A percentile compares a stretch with the other conserved stretches of the same genome.
These are phyloP conservation scores for Agriopis leucophaearia DNA, from an alignment of 2,888 invertebrate genomes.

Conservation along the genomic window DNA sequence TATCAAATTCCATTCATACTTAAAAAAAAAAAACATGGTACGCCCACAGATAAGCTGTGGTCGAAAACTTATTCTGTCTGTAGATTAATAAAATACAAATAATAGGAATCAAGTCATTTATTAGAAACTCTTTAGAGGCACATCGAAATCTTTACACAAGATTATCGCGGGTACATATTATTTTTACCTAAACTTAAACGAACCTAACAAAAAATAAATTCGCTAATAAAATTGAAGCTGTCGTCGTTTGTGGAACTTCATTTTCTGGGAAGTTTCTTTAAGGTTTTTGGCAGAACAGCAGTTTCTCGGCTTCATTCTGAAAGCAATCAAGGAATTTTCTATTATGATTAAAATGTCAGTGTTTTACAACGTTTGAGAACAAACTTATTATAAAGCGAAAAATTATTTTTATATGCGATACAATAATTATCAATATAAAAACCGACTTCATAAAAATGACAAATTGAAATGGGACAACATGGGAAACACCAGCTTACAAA, in stretches of 20 bases:
- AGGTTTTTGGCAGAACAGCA: slow-evolving; percentile 77
- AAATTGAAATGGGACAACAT: too few species aligned
- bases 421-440: too few species aligned
- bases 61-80: too few species aligned
- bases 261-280: slow-evolving; percentile 50
- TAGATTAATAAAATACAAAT: too few species aligned
- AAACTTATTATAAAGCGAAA: neutral
- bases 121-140: slow-evolving; percentile 1
- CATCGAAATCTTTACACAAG: neutral
- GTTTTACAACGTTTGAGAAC: neutral
- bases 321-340: slow-evolving; percentile 46
- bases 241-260: slow-evolving; percentile 27
- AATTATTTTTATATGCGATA: neutral
- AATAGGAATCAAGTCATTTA: slow-evolving; percentile 6
- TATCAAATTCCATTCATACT: too few species aligned
- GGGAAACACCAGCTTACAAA: too few species aligned
- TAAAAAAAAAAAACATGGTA: too few species aligned
- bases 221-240: slow-evolving; percentile 25
- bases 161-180: neutral
- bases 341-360: slow-evolving; percentile 3
- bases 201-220: slow-evolving; percentile 8
- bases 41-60: too few species aligned
- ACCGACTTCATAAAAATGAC: too few species aligned
- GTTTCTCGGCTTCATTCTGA: slow-evolving; percentile 79
- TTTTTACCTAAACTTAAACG: neutral